Conservation (phyloP, 2,888 invertebrate genomes). For the Drosophila hawaiiensis region DNA sequence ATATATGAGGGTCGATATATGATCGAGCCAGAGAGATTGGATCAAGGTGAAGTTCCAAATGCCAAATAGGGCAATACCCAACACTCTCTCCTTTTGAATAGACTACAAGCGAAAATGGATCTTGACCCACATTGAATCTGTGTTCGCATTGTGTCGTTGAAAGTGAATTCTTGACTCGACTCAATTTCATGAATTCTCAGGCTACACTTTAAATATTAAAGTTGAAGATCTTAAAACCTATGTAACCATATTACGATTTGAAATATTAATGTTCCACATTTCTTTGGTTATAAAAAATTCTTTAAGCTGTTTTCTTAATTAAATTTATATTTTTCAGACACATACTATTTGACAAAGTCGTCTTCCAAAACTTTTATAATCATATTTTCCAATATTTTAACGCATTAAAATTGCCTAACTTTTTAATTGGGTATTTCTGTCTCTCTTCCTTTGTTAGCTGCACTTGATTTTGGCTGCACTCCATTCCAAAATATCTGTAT, state of each 20-base stretch:
- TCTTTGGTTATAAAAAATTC: not conserved
- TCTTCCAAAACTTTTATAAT: not conserved
- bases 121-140: not conserved
- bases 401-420: not conserved
- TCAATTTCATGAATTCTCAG: not conserved
- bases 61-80: not conserved
- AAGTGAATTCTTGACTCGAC: not conserved
- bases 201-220: not conserved
- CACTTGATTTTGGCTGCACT: conserved; percentile 7
- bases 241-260: not conserved
- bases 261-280: not conserved
- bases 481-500: conserved; percentile 17
- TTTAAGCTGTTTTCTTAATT: not conserved
- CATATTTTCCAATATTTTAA: not conserved
- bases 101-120: not conserved
- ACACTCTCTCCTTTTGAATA: not conserved
- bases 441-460: not conserved
- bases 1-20: conserved; percentile 42
- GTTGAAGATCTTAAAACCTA: not conserved
- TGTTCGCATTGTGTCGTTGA: not conserved
- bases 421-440: not conserved
- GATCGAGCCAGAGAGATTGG: conserved; percentile 41
- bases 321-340: not conserved
- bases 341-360: not conserved
- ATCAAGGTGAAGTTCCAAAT: conserved; percentile 41